These are phyloP conservation scores for Catamblyrhynchus diadema DNA, from an alignment of 2,797 vertebrate genomes.

Conservation along the genomic window DNA sequence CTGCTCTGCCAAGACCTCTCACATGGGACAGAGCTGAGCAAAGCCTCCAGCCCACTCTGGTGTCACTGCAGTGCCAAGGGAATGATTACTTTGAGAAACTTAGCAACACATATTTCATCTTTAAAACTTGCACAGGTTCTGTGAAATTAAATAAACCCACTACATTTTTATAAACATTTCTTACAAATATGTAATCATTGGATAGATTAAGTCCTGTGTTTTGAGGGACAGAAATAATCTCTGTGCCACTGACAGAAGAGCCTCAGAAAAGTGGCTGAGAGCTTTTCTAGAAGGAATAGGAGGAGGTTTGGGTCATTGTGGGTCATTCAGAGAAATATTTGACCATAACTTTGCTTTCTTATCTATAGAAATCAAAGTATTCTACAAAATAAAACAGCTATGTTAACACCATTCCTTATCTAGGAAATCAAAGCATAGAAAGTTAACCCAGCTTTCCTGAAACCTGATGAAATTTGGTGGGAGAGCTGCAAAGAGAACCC, in stretches of 20 bases:
- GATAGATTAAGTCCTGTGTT: background rate
- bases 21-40: background rate
- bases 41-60: background rate
- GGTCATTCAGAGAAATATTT: background rate
- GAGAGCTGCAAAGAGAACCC: slow-evolving; percentile 2
- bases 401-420: background rate
- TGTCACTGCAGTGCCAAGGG: background rate
- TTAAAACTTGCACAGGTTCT: background rate
- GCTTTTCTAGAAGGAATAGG: background rate
- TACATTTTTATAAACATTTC: background rate
- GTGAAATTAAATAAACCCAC: background rate
- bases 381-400: background rate
- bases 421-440: background rate
- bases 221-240: background rate
- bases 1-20: background rate
- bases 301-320: background rate
- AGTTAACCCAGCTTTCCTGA: background rate
- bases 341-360: background rate
- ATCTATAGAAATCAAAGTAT: background rate
- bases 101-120: background rate
- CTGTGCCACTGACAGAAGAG: background rate
- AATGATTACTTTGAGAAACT: background rate
- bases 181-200: background rate
- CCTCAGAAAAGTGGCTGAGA: background rate
- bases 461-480: background rate